Conservation (phyloP, 2,113 vertebrate genomes). For the Polypterus senegalus region DNA sequence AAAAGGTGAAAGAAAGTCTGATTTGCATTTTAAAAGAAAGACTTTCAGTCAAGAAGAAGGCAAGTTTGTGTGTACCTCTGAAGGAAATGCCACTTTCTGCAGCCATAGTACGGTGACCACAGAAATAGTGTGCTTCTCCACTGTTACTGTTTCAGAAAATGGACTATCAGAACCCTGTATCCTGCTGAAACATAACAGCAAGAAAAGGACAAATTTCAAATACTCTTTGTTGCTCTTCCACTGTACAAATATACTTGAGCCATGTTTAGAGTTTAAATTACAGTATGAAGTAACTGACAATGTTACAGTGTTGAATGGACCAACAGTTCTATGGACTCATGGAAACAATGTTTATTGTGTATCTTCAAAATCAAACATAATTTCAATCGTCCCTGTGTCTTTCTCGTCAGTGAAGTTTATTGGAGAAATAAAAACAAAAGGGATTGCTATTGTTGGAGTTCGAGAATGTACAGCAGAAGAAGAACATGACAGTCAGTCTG, state of each 20-base stretch:
- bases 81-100: constrained; percentile 33
- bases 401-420: constrained; percentile 52
- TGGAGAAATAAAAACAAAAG: constrained; percentile 52
- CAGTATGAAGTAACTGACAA: constrained; percentile 49
- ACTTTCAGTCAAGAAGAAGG: constrained; percentile 41
- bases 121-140: constrained; percentile 50
- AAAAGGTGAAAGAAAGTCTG: constrained; percentile 15
- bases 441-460: constrained; percentile 52
- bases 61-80: constrained; percentile 48
- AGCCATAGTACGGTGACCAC: constrained; percentile 22
- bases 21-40: constrained; percentile 48
- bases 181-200: constrained; percentile 44
- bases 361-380: constrained; percentile 34
- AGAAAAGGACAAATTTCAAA: constrained; percentile 25
- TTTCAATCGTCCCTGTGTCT: constrained; percentile 47
- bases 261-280: constrained; percentile 50
- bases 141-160: constrained; percentile 44
- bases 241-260: constrained; percentile 44
- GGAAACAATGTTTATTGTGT: constrained; percentile 43
- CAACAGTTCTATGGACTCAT: constrained; percentile 67
- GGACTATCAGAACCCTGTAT: constrained; percentile 55
- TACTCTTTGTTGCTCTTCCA: constrained; percentile 60
- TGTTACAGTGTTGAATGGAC: constrained; percentile 59
- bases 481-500: constrained; percentile 17
- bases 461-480: constrained; percentile 21